Conservation (phyloP, 2,113 vertebrate genomes). For the Cephalopholis sonnerati region DNA sequence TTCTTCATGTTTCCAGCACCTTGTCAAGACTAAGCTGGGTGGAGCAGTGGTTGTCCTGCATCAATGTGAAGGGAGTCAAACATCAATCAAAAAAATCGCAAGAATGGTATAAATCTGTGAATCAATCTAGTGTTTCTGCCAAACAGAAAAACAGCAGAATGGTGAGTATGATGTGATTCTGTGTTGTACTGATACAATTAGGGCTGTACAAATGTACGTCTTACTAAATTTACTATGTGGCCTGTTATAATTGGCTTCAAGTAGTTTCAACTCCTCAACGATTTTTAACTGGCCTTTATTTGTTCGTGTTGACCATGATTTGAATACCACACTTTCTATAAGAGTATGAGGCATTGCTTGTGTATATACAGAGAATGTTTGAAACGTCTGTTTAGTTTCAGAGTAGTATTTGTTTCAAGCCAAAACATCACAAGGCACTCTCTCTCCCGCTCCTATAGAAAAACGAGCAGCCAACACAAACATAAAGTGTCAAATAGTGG, state of each 20-base stretch:
- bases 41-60: too few species aligned
- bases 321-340: neutral
- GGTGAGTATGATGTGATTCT: neutral
- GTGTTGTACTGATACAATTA: neutral
- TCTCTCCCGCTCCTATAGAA: conserved; percentile 9
- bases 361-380: conserved; percentile 25
- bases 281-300: neutral
- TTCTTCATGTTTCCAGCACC: too few species aligned
- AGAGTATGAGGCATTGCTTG: neutral
- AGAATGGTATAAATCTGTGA: neutral
- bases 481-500: conserved; percentile 52
- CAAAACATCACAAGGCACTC: conserved; percentile 41
- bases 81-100: neutral
- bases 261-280: neutral
- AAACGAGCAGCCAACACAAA: conserved; percentile 49
- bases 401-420: conserved; percentile 43
- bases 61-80: too few species aligned
- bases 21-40: too few species aligned
- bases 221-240: neutral
- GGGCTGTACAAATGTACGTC: neutral
- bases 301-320: neutral
- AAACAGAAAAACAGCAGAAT: neutral
- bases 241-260: neutral
- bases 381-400: conserved; percentile 46
- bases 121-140: neutral